Percentiles rank a stretch among this genome's conserved stretches.
Evolutionary conservation across 2,888 invertebrate genomes (phyloP).

Genomic region (Sabellastarte sp.): DNA sequence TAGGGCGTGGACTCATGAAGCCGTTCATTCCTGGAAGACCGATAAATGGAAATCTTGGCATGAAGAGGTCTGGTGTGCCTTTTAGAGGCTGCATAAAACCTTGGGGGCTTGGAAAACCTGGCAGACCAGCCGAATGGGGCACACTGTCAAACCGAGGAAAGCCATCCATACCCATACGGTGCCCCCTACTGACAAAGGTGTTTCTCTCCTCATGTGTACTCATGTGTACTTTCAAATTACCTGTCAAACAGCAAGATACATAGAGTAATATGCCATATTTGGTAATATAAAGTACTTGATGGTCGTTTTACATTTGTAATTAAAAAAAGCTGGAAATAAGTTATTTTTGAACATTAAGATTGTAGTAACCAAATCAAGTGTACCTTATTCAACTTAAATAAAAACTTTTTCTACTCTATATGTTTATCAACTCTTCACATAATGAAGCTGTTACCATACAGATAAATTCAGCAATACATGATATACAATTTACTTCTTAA

Average conservation of each 20-base stretch:
- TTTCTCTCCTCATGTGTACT: background rate
- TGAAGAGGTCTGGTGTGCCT: background rate
- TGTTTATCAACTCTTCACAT: too few species aligned
- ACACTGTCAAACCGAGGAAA: background rate
- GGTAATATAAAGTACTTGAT: too few species aligned
- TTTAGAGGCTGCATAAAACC: background rate
- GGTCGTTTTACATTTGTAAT: too few species aligned
- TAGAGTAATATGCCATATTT: too few species aligned
- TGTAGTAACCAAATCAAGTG: too few species aligned
- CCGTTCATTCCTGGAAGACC: background rate
- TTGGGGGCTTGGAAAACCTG: background rate
- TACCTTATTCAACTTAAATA: too few species aligned
- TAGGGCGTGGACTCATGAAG: background rate
- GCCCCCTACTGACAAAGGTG: background rate
- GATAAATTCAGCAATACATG: too few species aligned
- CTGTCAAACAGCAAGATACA: background rate
- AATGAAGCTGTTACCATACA: too few species aligned
- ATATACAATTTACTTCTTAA: too few species aligned
- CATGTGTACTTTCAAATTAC: constrained; percentile 4
- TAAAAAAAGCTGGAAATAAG: too few species aligned
- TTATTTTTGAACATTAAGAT: too few species aligned
- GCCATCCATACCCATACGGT: background rate
- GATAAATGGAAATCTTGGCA: background rate
- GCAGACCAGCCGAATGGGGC: background rate
- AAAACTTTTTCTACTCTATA: too few species aligned